These are phyloP conservation scores for Brachionus rubens DNA, from an alignment of 1,140 invertebrate species.

Conservation along the genomic window DNA sequence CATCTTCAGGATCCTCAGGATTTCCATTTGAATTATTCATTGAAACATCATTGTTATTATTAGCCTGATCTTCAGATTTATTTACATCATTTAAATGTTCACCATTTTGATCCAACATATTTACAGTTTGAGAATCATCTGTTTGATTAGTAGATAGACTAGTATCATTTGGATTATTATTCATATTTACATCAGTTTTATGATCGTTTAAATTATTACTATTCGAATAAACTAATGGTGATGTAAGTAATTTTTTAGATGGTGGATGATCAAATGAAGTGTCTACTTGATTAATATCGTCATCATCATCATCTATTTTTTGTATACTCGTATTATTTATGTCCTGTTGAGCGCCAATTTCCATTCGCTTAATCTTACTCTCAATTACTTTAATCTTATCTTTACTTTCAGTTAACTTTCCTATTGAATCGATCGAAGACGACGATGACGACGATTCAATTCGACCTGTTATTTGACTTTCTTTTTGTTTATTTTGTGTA, in stretches of 20 bases:
- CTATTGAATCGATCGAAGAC: constrained; percentile 13
- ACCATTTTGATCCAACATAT: constrained; percentile 23
- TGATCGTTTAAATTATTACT: not conserved
- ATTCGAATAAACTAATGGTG: constrained; percentile 19
- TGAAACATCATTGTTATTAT: not conserved
- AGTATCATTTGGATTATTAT: constrained; percentile 3
- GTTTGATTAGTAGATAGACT: constrained; percentile 25
- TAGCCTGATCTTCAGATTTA: constrained; percentile 12
- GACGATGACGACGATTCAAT: constrained; percentile 10
- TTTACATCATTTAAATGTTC: constrained; percentile 4
- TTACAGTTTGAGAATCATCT: constrained; percentile 33
- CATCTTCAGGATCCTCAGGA: constrained; percentile 20
- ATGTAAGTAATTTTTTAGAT: constrained; percentile 29
- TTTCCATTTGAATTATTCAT: constrained; percentile 35
- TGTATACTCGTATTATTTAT: constrained; percentile 14
- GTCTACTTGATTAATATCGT: constrained; percentile 30
- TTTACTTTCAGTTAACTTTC: not conserved
- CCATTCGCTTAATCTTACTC: constrained; percentile 27
- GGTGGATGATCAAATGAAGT: constrained; percentile 37
- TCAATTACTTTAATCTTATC: not conserved
- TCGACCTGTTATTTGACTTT: not conserved
- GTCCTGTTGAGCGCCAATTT: constrained; percentile 3
- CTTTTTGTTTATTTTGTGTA: not conserved
- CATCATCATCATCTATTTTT: constrained; percentile 42
- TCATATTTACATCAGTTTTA: constrained; percentile 36